A percentile compares a stretch with the other conserved stretches of the same genome.
phyloP scores from a whole-genome alignment of 2,888 invertebrate species.

The Venusia cambrica region DNA sequence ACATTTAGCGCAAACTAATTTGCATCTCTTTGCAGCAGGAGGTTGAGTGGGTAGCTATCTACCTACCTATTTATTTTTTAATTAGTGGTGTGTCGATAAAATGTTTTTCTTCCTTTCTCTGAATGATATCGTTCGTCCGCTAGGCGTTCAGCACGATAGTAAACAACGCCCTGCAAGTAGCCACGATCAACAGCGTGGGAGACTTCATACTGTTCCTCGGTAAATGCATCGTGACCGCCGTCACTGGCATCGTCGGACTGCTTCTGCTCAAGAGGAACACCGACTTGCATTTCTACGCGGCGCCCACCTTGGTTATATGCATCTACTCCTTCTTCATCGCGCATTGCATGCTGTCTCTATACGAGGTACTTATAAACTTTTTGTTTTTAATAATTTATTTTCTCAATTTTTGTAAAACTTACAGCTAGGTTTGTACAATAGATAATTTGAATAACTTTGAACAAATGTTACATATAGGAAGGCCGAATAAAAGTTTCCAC shows the following conservation, averaged over 20 bases:
- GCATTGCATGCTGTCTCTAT: slow-evolving; percentile 95
- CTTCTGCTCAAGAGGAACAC: slow-evolving; percentile 87
- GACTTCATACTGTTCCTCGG: slow-evolving; percentile 96
- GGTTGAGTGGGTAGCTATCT: no score
- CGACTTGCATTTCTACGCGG: slow-evolving; percentile 90
- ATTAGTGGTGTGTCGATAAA: no score
- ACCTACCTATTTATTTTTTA: no score
- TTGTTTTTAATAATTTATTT: slow-evolving; percentile 1
- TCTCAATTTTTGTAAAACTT: no score
- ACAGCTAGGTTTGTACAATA: no score
- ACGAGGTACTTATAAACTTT: slow-evolving; percentile 85
- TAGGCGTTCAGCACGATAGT: slow-evolving; percentile 94
- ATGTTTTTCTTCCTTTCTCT: no score
- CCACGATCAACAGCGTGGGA: slow-evolving; percentile 95
- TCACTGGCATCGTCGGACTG: slow-evolving; percentile 88
- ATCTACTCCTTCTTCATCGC: slow-evolving; percentile 95
- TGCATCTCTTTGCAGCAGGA: no score
- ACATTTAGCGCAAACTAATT: no score
- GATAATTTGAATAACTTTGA: no score
- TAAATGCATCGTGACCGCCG: slow-evolving; percentile 88
- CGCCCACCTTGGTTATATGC: slow-evolving; percentile 91
- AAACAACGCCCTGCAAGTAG: slow-evolving; percentile 92
- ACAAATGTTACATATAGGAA: no score
- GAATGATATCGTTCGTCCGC: no score
- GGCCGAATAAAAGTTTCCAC: no score